Conservation (phyloP, 2,888 invertebrate species). For the Macrosiphum euphorbiae region DNA sequence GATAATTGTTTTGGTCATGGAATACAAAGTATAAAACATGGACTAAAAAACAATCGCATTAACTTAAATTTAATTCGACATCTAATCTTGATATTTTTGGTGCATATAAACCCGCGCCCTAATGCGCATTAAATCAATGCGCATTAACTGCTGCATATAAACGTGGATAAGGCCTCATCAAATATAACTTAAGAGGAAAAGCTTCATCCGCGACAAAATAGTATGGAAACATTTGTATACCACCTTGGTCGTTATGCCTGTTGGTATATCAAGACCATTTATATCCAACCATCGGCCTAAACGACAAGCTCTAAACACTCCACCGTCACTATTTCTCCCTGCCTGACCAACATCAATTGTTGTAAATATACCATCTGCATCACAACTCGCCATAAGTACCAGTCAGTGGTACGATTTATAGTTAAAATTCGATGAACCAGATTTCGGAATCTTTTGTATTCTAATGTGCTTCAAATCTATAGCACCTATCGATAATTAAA, state of each 20-base stretch:
- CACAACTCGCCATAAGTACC: too few relatives aligned
- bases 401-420: too few relatives aligned
- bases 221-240: constrained; percentile 19
- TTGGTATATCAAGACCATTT: constrained; percentile 39
- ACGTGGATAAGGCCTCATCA: neutral
- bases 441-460: too few relatives aligned
- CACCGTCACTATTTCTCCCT: constrained; percentile 13
- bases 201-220: neutral
- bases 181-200: too few relatives aligned
- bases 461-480: too few relatives aligned
- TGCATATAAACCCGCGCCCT: neutral
- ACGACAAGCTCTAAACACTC: constrained; percentile 31
- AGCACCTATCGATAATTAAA: too few relatives aligned
- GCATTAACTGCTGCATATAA: neutral
- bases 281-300: constrained; percentile 30
- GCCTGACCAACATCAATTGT: constrained; percentile 35
- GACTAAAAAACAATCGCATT: constrained; percentile 5
- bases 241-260: constrained; percentile 15
- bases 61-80: neutral
- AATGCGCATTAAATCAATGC: neutral
- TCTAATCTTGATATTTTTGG: neutral
- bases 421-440: too few relatives aligned
- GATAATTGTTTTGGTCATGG: neutral
- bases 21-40: neutral
- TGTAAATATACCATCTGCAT: constrained; percentile 30